Evolutionary conservation across 2,888 invertebrate species (phyloP).

Genomic region (Cepaea hortensis): DNA sequence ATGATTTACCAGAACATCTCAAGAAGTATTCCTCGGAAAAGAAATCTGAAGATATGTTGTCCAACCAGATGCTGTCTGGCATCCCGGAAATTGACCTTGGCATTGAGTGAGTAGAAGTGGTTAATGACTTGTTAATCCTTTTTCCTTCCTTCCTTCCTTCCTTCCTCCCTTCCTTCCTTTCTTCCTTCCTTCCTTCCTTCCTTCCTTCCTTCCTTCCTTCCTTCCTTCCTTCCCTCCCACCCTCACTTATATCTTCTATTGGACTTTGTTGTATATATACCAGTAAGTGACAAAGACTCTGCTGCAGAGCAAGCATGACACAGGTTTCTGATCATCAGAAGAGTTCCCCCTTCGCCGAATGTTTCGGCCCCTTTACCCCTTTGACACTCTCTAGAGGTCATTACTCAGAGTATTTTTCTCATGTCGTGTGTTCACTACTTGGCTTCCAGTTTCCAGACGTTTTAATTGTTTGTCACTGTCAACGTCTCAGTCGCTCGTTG

Average conservation of each 20-base stretch:
- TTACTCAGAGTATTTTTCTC: too few relatives aligned
- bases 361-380: too few relatives aligned
- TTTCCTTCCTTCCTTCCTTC: background rate
- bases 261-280: too few relatives aligned
- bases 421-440: background rate
- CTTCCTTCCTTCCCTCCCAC: background rate
- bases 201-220: background rate
- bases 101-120: conserved; percentile 84
- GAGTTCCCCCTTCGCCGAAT: too few relatives aligned
- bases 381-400: too few relatives aligned
- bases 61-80: conserved; percentile 99
- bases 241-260: too few relatives aligned
- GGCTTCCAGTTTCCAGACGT: too few relatives aligned
- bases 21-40: conserved; percentile 86
- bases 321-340: too few relatives aligned
- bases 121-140: background rate
- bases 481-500: too few relatives aligned
- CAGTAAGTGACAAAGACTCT: too few relatives aligned
- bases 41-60: conserved; percentile 97
- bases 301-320: too few relatives aligned
- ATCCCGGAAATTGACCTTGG: conserved; percentile 99
- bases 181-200: background rate
- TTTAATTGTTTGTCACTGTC: too few relatives aligned
- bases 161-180: background rate
- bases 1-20: conserved; percentile 91